Base-by-base conservation (phyloP, 2,888 invertebrate genomes). In the Ornithoptera priamus region DNA sequence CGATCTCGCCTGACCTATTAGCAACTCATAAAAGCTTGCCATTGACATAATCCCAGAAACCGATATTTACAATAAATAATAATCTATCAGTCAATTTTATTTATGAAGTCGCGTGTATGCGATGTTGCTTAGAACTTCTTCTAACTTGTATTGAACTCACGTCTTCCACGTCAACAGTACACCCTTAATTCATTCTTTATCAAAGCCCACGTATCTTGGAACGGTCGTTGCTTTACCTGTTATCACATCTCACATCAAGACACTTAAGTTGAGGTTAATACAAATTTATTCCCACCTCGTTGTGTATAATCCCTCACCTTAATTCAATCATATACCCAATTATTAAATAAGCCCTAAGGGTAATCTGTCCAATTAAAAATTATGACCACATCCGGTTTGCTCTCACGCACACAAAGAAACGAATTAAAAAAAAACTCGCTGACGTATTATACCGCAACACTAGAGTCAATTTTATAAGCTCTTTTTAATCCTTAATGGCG, bases 391-490 rank as follows among this genome's bases (percentile, higher is more conserved):
- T 79, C 81, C 81, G 79, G 77, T 62, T 15, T 36, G 59, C 46
- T 63, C 74, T 76, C 71, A 72, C 69, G 65, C 68, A 59, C 71
- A 70, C 67, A 70, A 62, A 62, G 63, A 76, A 20, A 60, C 46
- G 7, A 12, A 73, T 67, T 68, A 59, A 72, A 65, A 71, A 69
- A 75, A 77, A 75, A 76, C 74, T 72, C 63, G 67, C 74, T 69
- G 71, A 70, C 71, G 73, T 73, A 77, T 75, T 75, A 74, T 69
- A 75, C 78, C 80, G 79, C 77, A 79, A 77, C 74, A 77, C 74
- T 74, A 74, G 72, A 75, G 72, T 71, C 71, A 70, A 75, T 72
- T 73, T 73, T 72, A 72, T 72, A 74, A 78, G 74, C 74, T 73
- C 77, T 76, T 75, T 77, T 77, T 76, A 73, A 77, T 75, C 75